phyloP scores from a whole-genome alignment of 2,113 vertebrate species.

The Tetrax tetrax region DNA sequence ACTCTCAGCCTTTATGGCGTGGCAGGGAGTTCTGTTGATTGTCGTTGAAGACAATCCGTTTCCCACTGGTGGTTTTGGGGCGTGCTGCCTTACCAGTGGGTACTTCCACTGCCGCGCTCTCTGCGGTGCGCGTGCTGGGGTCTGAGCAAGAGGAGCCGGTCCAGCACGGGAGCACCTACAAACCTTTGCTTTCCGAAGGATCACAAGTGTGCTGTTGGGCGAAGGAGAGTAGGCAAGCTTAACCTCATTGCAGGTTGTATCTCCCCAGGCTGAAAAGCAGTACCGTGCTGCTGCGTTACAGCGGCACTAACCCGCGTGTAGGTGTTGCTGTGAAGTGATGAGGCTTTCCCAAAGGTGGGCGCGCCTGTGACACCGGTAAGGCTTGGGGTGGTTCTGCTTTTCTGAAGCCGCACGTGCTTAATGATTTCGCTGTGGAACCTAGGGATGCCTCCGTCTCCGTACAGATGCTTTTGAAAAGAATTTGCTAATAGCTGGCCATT shows the following conservation, averaged over 20 bases:
- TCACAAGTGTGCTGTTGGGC: not conserved
- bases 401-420: not conserved
- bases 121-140: too few relatives aligned
- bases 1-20: not conserved
- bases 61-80: not conserved
- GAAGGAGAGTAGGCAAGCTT: not conserved
- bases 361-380: not conserved
- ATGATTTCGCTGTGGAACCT: not conserved
- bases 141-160: not conserved
- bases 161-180: not conserved
- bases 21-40: not conserved
- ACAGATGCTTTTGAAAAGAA: too few relatives aligned
- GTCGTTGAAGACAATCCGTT: not conserved
- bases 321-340: not conserved
- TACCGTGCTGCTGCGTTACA: fast-evolving
- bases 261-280: too few relatives aligned
- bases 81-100: not conserved
- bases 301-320: fast-evolving
- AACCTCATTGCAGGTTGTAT: fast-evolving
- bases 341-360: not conserved
- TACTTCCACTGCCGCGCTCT: fast-evolving
- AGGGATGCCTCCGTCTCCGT: not conserved
- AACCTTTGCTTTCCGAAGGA: not conserved
- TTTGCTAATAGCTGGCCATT: not conserved
- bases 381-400: not conserved